phyloP scores from a whole-genome alignment of 2,797 vertebrate species.

The Propithecus perrieri region DNA sequence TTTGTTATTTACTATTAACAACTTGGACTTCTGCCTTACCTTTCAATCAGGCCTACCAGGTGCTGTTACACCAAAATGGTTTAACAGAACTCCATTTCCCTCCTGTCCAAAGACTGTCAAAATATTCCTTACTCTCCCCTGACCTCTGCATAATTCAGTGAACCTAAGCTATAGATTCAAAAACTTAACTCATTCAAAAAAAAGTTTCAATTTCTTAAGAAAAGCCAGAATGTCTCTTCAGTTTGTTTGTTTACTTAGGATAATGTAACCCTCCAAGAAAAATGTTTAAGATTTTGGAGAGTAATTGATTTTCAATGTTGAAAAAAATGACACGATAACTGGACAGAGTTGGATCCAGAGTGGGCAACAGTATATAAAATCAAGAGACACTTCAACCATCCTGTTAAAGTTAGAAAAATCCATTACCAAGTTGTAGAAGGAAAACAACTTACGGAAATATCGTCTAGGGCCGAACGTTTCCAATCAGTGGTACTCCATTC shows the following conservation, averaged over 20 bases:
- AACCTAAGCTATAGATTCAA: conserved; percentile 54
- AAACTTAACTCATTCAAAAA: conserved; percentile 40
- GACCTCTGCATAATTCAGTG: conserved; percentile 66
- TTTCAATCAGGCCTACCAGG: background rate
- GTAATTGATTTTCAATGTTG: conserved; percentile 69
- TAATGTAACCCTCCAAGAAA: conserved; percentile 62
- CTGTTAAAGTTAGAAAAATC: conserved; percentile 84
- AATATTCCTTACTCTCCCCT: background rate
- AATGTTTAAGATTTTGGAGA: conserved; percentile 62
- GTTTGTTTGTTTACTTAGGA: conserved; percentile 76
- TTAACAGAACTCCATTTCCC: background rate
- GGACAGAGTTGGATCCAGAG: conserved; percentile 39
- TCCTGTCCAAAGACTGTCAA: conserved; percentile 19
- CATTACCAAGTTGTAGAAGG: conserved; percentile 82
- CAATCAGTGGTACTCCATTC: conserved; percentile 88
- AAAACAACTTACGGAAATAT: conserved; percentile 88
- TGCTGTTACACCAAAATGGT: background rate
- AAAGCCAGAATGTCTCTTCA: conserved; percentile 61
- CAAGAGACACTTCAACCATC: conserved; percentile 84
- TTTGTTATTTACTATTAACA: background rate
- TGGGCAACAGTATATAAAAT: conserved; percentile 80
- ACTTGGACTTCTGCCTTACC: background rate
- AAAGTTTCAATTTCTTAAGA: conserved; percentile 46
- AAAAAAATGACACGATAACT: conserved; percentile 76
- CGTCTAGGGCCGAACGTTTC: conserved; percentile 83